Evolutionary conservation across 2,113 vertebrate species (phyloP).

Genomic region (Gnathonemus echidnorhynchus): DNA sequence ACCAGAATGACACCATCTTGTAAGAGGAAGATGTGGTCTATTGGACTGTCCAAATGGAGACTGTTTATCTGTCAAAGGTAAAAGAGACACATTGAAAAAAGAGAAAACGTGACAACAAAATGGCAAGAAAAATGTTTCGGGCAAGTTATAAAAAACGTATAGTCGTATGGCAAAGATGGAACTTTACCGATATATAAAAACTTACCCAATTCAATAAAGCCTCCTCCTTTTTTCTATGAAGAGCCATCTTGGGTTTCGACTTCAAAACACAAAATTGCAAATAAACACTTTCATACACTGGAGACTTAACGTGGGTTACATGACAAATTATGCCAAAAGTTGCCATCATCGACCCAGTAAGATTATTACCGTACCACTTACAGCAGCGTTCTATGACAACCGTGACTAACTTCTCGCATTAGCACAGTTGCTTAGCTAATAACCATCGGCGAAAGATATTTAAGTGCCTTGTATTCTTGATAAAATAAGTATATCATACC

Average conservation of each 20-base stretch:
- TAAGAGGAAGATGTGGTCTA: constrained; percentile 54
- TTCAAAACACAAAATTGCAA: neutral
- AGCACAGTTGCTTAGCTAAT: neutral
- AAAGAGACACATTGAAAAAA: neutral
- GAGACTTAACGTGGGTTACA: neutral
- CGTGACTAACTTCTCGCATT: neutral
- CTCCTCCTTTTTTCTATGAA: constrained; percentile 44
- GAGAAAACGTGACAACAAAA: neutral
- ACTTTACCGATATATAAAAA: neutral
- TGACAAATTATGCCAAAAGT: neutral
- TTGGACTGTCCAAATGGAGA: constrained; percentile 47
- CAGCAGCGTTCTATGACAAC: neutral
- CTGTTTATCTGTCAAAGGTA: constrained; percentile 64
- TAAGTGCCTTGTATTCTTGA: neutral
- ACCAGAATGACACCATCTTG: constrained; percentile 66
- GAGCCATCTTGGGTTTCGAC: constrained; percentile 48
- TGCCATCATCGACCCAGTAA: neutral
- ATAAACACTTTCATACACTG: neutral
- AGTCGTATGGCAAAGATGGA: neutral
- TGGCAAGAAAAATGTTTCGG: neutral
- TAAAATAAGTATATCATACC: neutral
- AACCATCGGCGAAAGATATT: neutral
- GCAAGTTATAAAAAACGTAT: neutral
- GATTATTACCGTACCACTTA: neutral
- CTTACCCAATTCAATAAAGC: constrained; percentile 68